Evolutionary conservation across 2,797 vertebrate genomes (phyloP), one percentile per base, ranked within the genome.

Genomic region (Sphenopsis melanotis): DNA sequence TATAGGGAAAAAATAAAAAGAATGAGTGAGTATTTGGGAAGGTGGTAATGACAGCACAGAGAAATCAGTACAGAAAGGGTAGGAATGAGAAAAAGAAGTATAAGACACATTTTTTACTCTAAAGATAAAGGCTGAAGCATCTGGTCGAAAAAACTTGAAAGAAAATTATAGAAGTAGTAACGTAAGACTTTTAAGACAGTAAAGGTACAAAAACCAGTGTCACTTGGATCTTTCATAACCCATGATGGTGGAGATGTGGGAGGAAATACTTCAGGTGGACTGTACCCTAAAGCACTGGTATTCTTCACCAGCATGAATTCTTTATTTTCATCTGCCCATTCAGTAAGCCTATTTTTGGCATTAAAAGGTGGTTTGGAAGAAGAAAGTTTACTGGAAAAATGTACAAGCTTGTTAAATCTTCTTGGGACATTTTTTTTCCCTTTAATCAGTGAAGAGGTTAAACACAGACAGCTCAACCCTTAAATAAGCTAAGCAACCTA

Each of bases 1-100:
- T 65, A 1, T 2, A 42, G 0, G 0, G 0, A 29, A 81, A 68
- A 82, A 59, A 5, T 0, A 0, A 32, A 30, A 37, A 42, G 6
- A 90, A 60, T 55, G 30, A 89, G 32, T 0, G 6, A 52, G 3
- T 91, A 47, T 17, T 93, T 66, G 82, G n/a, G 41, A 90, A 59
- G 8, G 2, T 9, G 3, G 4, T 34, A 44, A 56, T 24, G 39
- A 10, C 10, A 46, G 29, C 24, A 5, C 2, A 15, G 41, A 71
- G 4, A 68, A 70, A 65, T 75, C 5, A 5, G 19, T 76, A 36
- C 14, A 39, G 39, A 69, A 76, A 49, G 16, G 18, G 30, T 32
- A 13, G 19, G 44, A 53, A 36, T 87, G 36, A 79, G 56, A 61
- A 86, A 70, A 80, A 61, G 42, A 27, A 30, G 27, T n/a, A 46